phyloP scores from a whole-genome alignment of 1,140 invertebrate species.

The Neodiprion virginianus region DNA sequence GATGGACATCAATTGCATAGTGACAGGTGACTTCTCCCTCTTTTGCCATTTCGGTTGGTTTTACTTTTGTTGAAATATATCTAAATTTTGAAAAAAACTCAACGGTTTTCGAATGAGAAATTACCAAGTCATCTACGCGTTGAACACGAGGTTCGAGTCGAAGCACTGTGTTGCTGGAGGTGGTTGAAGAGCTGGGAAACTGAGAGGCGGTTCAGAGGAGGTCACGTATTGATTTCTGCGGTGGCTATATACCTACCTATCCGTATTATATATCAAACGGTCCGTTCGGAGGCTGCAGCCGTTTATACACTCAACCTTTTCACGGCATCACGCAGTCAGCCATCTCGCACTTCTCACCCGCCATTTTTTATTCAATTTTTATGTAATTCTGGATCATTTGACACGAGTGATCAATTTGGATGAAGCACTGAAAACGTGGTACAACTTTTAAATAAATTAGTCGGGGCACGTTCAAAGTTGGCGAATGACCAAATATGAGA shows the following conservation, averaged over 20 bases:
- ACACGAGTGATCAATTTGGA: too few species aligned
- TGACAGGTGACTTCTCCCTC: too few species aligned
- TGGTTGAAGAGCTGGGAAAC: background rate
- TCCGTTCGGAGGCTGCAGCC: background rate
- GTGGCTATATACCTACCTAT: background rate
- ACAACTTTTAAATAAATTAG: background rate
- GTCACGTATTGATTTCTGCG: slow-evolving; percentile 5
- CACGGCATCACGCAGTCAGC: background rate
- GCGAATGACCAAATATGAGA: background rate
- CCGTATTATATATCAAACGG: background rate
- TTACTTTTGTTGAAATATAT: too few species aligned
- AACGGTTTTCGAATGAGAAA: too few species aligned
- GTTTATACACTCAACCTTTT: background rate
- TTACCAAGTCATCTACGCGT: background rate
- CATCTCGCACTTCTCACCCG: background rate
- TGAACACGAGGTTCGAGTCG: background rate
- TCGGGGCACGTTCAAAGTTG: background rate
- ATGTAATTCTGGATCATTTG: too few species aligned
- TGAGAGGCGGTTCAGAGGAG: background rate
- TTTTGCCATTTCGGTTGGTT: too few species aligned
- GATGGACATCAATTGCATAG: too few species aligned
- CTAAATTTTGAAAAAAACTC: too few species aligned
- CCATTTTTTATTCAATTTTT: too few species aligned
- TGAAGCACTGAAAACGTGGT: too few species aligned
- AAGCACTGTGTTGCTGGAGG: background rate